Evolutionary conservation across 2,888 invertebrate species (phyloP), one percentile per base, ranked within the genome.

Genomic region (Pomacea canaliculata): DNA sequence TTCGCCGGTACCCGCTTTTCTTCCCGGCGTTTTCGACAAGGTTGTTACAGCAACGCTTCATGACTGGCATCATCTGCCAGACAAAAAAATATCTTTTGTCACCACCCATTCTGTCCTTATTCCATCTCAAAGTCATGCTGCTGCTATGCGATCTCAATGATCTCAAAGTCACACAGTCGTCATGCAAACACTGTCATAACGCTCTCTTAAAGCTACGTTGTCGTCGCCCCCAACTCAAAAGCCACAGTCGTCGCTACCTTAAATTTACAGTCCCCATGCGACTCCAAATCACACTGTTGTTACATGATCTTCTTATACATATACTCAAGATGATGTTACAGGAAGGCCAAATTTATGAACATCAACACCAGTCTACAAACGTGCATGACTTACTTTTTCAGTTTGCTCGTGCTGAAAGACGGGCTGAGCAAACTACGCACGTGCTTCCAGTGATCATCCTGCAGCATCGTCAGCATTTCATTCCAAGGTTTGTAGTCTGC

Each of bases 391-490:
- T 68, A 84, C 84, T 70, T 76, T 71, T 83, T 84, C 23, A 85
- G 80, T 63, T 83, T 83, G 19, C 81, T 82, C 8, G 81, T 79
- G 67, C 85, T 85, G 74, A 84, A 84, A 7, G 82, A 79, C n/a
- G 84, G 85, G 23, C 82, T 81, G 48, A 84, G 72, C 19, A 81
- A 79, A 67, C 80, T 82, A 60, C 85, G 78, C 7, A 83, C 82
- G 27, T 80, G 78, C 62, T 83, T 82, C 85, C 85, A 85, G 46
- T 79, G 78, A 23, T 80, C 78, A 68, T 81, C 83, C 65, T 78
- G 78, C n/a, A 80, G 67, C 23, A 68, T 66, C 56, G 80, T 56
- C 70, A 83, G 70, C 16, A 59, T 74, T 16, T 75, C 70, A 7
- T 60, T 62, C 48, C 71, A 71, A 16, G 75, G 75, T 48, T 68